Percentiles rank a stretch among this genome's conserved stretches.
Conservation (phyloP, 2,113 vertebrate genomes). For the Trogon melanurus region DNA sequence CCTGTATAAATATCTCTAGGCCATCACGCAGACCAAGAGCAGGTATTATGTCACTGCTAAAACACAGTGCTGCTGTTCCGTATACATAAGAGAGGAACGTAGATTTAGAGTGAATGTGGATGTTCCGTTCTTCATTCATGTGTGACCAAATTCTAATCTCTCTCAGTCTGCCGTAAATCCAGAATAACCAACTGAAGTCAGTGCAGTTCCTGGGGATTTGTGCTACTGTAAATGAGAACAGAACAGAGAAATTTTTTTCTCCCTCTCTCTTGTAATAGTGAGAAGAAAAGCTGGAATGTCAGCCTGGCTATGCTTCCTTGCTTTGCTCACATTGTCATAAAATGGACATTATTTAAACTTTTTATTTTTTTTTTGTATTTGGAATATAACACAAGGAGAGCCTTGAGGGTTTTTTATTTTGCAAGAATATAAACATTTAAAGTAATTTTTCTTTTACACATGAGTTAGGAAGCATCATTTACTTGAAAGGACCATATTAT, state of each 20-base stretch:
- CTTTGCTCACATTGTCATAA: slow-evolving; percentile 4
- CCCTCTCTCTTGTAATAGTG: neutral
- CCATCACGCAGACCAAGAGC: neutral
- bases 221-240: slow-evolving; percentile 55
- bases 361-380: neutral
- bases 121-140: slow-evolving; percentile 2
- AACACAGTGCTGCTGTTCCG: neutral
- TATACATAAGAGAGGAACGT: neutral
- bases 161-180: slow-evolving; percentile 22
- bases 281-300: slow-evolving; percentile 29
- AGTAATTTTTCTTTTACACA: slow-evolving; percentile 56
- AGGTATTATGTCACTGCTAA: neutral
- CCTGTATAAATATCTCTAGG: neutral
- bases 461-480: slow-evolving; percentile 66
- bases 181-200: slow-evolving; percentile 19
- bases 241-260: neutral
- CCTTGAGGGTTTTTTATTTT: slow-evolving; percentile 55
- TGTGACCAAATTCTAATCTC: slow-evolving; percentile 57
- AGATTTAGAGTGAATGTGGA: neutral
- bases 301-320: neutral
- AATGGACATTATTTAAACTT: neutral
- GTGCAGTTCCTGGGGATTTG: slow-evolving; percentile 55
- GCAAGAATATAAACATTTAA: slow-evolving; percentile 53
- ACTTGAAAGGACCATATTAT: slow-evolving; percentile 66
- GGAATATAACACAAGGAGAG: neutral